These are phyloP conservation scores for Xyliphius kryptos DNA, from an alignment of 2,113 vertebrate species.

Conservation along the genomic window DNA sequence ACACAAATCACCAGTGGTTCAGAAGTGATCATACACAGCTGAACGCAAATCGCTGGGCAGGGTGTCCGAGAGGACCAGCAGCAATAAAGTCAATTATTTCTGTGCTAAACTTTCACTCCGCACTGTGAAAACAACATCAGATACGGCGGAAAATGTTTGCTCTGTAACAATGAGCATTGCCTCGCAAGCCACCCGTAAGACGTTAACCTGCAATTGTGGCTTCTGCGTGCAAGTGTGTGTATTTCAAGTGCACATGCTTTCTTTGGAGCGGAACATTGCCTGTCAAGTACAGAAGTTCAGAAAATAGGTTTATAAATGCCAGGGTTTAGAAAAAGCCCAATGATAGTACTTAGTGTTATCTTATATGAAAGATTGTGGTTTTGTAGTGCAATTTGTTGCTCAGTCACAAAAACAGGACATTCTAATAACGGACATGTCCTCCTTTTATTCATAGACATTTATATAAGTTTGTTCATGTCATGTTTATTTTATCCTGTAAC, in stretches of 20 bases:
- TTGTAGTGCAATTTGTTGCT: background rate
- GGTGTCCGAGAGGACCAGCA: slow-evolving; percentile 29
- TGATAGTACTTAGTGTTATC: slow-evolving; percentile 41
- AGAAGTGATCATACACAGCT: slow-evolving; percentile 21
- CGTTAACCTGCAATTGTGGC: slow-evolving; percentile 67
- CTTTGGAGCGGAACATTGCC: slow-evolving; percentile 57
- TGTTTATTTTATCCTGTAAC: no score
- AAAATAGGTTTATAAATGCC: slow-evolving; percentile 56
- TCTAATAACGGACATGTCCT: no score
- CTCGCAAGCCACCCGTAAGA: slow-evolving; percentile 46
- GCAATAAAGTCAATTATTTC: slow-evolving; percentile 45
- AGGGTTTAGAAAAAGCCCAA: slow-evolving; percentile 49
- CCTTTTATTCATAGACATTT: no score
- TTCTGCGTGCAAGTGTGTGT: slow-evolving; percentile 53
- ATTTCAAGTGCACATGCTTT: slow-evolving; percentile 67
- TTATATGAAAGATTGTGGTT: slow-evolving; percentile 42
- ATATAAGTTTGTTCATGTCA: no score
- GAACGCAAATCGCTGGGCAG: slow-evolving; percentile 28
- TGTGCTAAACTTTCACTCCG: slow-evolving; percentile 49
- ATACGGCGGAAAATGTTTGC: slow-evolving; percentile 58
- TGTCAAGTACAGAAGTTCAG: slow-evolving; percentile 61
- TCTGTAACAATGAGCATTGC: slow-evolving; percentile 58
- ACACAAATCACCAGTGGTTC: slow-evolving; percentile 25
- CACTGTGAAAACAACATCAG: slow-evolving; percentile 58
- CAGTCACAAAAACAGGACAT: no score